Evolutionary conservation across 2,113 vertebrate species (phyloP).

Genomic region (Carassius gibelio): DNA sequence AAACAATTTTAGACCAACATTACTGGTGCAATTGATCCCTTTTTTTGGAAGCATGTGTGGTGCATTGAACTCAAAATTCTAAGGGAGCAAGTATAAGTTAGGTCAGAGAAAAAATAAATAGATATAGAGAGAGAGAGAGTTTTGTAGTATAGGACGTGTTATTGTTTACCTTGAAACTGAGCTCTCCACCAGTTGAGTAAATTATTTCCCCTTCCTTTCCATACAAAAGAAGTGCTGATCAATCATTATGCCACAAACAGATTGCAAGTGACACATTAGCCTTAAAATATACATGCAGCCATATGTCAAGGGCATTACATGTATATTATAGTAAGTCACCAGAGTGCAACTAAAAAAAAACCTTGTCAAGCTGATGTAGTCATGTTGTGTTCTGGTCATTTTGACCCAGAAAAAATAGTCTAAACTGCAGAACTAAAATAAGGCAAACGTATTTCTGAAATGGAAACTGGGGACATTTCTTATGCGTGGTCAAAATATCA

Average conservation of each 20-base stretch:
- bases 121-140: background rate
- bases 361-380: no score
- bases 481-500: no score
- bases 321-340: no score
- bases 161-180: background rate
- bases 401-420: no score
- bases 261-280: constrained; percentile 72
- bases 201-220: constrained; percentile 22
- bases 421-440: no score
- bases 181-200: constrained; percentile 20
- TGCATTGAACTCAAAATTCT: background rate
- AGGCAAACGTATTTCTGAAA: no score
- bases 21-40: background rate
- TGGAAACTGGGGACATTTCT: no score
- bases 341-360: no score
- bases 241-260: constrained; percentile 70
- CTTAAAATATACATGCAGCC: constrained; percentile 75
- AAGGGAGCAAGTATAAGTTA: background rate
- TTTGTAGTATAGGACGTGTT: background rate
- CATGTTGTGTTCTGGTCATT: no score
- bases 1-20: background rate
- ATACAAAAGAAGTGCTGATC: constrained; percentile 64
- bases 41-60: background rate
- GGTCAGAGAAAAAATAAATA: no score
- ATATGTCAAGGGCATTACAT: constrained; percentile 67